Base-by-base conservation (phyloP, 2,888 invertebrate species). In the Volucella bombylans region DNA sequence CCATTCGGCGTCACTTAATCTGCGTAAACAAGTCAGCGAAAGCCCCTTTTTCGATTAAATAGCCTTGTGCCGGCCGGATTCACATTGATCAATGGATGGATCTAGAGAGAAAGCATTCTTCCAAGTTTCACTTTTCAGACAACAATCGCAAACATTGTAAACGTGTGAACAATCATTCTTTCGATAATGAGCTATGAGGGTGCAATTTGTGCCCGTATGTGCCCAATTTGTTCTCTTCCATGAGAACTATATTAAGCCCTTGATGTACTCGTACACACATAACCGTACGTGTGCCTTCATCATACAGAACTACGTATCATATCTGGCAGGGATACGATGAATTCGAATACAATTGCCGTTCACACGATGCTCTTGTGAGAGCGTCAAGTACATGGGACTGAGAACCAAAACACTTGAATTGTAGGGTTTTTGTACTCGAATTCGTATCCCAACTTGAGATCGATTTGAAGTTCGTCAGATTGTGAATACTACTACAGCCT, bases 81-180 rank as follows among this genome's bases (percentile, higher is more conserved):
- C 15, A 49, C 31, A 67, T 39, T 49, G 77, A 68, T 61, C 76
- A 61, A 61, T 77, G 45, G 62, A n/a, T 64, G 15, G 57, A 15
- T 59, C 57, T 18, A 43, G 43, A 31, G 31, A 49, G 18, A 47
- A 31, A 23, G 23, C 61, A 68, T 68, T 68, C 54, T 23, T 31
- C 6, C 57, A 14, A 31, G 4, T 31, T 31, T 41, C 47, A 64
- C 59, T 15, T 59, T 64, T 18, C 31, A 23, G 45, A 9, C 64
- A 59, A 67, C 47, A 41, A 65, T 39, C 47, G 43, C 49, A 78
- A 54, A 45, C 64, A 77, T 61, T 71, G 69, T 23, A 52, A 73
- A 82, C 82, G 82, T 82, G 82, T 82, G 82, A 82, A 82, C 64
- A 73, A 62, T 73, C 73, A 73, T 73, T 78, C 78, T 74, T 38